phyloP scores from a whole-genome alignment of 2,113 vertebrate species.

The Xiphophorus hellerii region DNA sequence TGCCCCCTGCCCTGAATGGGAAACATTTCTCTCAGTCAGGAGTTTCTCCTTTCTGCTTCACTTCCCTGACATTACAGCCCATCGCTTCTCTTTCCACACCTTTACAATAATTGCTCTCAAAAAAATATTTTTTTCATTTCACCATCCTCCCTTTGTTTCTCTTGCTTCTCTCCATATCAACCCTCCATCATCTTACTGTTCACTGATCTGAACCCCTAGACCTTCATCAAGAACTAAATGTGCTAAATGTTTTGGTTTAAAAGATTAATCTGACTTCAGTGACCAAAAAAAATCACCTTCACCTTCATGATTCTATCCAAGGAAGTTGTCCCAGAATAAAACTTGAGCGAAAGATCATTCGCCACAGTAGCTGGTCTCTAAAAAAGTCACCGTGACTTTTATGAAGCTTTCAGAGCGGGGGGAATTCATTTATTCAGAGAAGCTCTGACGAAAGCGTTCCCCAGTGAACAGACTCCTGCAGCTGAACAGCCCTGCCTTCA shows the following conservation, averaged over 20 bases:
- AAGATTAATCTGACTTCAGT: neutral
- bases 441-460: slow-evolving; percentile 54
- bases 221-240: no score
- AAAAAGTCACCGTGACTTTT: slow-evolving; percentile 42
- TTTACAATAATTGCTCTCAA: slow-evolving; percentile 73
- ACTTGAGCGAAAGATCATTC: slow-evolving; percentile 29
- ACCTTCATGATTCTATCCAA: neutral
- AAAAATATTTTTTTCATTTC: slow-evolving; percentile 68
- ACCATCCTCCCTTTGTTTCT: slow-evolving; percentile 33
- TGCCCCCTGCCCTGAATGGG: slow-evolving; percentile 13
- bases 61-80: slow-evolving; percentile 47
- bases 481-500: slow-evolving; percentile 55
- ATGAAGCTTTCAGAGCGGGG: slow-evolving; percentile 17
- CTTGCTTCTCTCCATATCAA: slow-evolving; percentile 26
- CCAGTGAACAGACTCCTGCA: slow-evolving; percentile 51
- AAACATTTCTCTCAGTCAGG: slow-evolving; percentile 40
- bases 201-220: slow-evolving; percentile 3
- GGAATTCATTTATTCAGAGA: slow-evolving; percentile 67
- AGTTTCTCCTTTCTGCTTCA: slow-evolving; percentile 53
- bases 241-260: neutral
- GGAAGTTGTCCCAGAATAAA: slow-evolving; percentile 23
- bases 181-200: slow-evolving; percentile 1
- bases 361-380: slow-evolving; percentile 44
- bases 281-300: neutral
- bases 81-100: slow-evolving; percentile 48